Conservation (phyloP, 2,797 vertebrate species). For the Coranthus polyacanthus region DNA sequence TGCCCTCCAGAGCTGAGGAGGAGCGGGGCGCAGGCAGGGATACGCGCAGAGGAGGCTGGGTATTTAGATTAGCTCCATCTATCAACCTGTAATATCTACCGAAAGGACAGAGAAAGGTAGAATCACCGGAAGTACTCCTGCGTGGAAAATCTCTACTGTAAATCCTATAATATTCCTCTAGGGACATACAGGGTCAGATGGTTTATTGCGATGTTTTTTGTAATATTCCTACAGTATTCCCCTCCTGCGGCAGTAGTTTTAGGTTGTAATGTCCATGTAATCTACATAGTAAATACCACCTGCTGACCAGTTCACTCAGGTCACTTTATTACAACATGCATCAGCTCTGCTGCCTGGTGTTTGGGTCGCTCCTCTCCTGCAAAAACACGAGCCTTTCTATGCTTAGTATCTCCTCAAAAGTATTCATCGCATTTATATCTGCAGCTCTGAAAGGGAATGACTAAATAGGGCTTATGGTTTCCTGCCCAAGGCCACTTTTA, state of each 20-base stretch:
- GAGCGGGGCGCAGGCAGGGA: conserved; percentile 52
- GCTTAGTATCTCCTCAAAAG: neutral
- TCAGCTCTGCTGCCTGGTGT: neutral
- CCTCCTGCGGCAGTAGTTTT: too few relatives aligned
- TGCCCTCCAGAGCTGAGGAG: conserved; percentile 64
- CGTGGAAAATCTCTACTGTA: conserved; percentile 41
- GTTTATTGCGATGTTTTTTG: conserved; percentile 22
- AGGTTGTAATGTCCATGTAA: too few relatives aligned
- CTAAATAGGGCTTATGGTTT: neutral
- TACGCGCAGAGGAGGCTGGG: conserved; percentile 51
- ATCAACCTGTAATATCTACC: conserved; percentile 60
- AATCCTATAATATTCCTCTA: conserved; percentile 54
- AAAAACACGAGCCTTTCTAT: neutral
- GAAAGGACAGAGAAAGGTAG: conserved; percentile 37
- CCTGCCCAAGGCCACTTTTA: conserved; percentile 3
- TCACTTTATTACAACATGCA: conserved; percentile 29
- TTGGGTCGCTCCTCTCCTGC: conserved; percentile 3
- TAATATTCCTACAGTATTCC: neutral
- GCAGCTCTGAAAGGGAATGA: neutral
- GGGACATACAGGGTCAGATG: conserved; percentile 16
- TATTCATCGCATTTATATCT: conserved; percentile 14
- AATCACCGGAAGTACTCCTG: conserved; percentile 28
- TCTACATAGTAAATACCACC: conserved; percentile 53
- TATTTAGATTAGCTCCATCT: conserved; percentile 71
- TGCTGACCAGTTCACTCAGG: conserved; percentile 38